Conservation (phyloP, 1,140 invertebrate genomes). For the Ostrea denselamellosa region DNA sequence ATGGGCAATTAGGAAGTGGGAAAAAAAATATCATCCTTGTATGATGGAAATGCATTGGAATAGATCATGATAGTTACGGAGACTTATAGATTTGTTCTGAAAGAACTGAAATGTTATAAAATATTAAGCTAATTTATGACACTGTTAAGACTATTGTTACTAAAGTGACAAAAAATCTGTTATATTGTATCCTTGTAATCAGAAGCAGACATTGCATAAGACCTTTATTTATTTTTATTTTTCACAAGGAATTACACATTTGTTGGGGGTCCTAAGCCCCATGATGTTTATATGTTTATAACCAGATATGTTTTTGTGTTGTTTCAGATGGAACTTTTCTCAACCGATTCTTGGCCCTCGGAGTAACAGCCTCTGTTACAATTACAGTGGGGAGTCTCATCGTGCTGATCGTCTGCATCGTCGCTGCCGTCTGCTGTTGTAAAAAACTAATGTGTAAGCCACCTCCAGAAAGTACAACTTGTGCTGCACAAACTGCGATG, state of each 20-base stretch:
- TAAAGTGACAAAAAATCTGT: background rate
- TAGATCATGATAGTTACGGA: too few relatives aligned
- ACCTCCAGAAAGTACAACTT: constrained; percentile 56
- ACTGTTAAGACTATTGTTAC: too few relatives aligned
- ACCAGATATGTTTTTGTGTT: constrained; percentile 41
- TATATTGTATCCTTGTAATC: constrained; percentile 3
- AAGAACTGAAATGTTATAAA: too few relatives aligned
- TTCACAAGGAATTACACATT: constrained; percentile 16
- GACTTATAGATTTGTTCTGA: too few relatives aligned
- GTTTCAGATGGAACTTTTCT: constrained; percentile 67
- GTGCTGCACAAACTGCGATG: constrained; percentile 56
- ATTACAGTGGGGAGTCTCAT: constrained; percentile 74
- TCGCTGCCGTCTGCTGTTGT: constrained; percentile 70
- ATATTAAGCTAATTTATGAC: too few relatives aligned
- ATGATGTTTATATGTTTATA: background rate
- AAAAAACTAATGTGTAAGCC: constrained; percentile 66
- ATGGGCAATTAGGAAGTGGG: too few relatives aligned
- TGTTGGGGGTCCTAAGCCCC: constrained; percentile 32
- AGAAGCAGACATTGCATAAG: background rate
- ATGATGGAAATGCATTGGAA: too few relatives aligned
- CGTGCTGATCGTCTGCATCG: constrained; percentile 68
- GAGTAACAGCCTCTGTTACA: constrained; percentile 71
- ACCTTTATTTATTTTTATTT: constrained; percentile 5
- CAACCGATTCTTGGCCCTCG: constrained; percentile 68
- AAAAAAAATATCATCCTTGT: too few relatives aligned